These are phyloP conservation scores for Caenorhabditis doughertyi DNA, from an alignment of 2,888 invertebrate genomes.

Conservation along the genomic window DNA sequence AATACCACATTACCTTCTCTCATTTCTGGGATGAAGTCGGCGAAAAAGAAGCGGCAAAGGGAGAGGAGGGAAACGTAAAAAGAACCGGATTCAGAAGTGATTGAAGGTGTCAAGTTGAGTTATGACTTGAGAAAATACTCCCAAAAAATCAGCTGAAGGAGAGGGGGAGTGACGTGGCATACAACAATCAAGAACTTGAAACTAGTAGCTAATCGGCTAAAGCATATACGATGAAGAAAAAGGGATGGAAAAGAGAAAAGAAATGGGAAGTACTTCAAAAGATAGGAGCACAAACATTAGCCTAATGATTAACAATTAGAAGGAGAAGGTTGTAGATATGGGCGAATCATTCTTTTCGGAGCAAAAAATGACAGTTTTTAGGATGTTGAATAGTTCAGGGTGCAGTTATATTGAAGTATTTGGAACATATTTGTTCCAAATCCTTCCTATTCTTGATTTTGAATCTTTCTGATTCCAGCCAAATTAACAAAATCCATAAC, in stretches of 20 bases:
- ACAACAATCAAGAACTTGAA: constrained; percentile 13
- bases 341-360: no score
- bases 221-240: not conserved
- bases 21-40: not conserved
- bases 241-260: not conserved
- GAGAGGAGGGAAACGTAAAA: constrained; percentile 3
- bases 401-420: no score
- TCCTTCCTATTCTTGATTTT: no score
- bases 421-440: no score
- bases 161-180: constrained; percentile 35
- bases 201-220: constrained; percentile 31
- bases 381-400: no score
- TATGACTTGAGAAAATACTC: constrained; percentile 26
- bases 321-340: no score
- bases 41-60: not conserved
- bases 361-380: no score
- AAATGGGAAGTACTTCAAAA: constrained; percentile 15
- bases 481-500: no score
- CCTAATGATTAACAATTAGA: constrained; percentile 26
- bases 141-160: constrained; percentile 7
- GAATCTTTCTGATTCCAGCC: no score
- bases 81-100: constrained; percentile 26
- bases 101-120: constrained; percentile 58
- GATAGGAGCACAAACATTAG: constrained; percentile 39
- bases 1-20: constrained; percentile 4